These are phyloP conservation scores for Tolypeutes matacus DNA, from an alignment of 2,797 vertebrate genomes.

Conservation along the genomic window DNA sequence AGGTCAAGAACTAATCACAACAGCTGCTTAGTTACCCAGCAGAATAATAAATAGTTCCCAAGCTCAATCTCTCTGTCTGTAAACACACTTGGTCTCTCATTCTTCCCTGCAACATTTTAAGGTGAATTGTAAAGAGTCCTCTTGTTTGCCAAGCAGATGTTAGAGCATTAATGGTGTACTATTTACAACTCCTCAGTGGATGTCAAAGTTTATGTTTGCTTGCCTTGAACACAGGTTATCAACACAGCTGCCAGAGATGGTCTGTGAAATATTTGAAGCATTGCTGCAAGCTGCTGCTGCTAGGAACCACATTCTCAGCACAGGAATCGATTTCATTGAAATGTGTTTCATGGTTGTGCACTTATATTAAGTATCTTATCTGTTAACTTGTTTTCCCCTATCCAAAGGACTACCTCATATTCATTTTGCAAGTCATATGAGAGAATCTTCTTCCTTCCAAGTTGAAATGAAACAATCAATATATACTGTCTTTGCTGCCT, in stretches of 20 bases:
- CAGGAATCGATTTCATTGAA: not conserved
- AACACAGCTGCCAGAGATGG: conserved; percentile 78
- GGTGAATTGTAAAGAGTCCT: not conserved
- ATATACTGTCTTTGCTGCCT: conserved; percentile 27
- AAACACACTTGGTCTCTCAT: not conserved
- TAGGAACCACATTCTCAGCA: not conserved
- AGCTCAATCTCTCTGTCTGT: conserved; percentile 30
- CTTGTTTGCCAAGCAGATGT: conserved; percentile 72
- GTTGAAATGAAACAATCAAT: conserved; percentile 66
- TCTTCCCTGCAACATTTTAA: not conserved
- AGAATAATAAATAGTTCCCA: conserved; percentile 26
- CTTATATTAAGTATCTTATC: conserved; percentile 3
- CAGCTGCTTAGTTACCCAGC: conserved; percentile 65
- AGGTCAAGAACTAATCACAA: conserved; percentile 65
- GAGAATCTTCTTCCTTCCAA: conserved; percentile 45
- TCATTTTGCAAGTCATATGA: conserved; percentile 5
- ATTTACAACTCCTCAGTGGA: conserved; percentile 70
- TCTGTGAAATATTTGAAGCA: conserved; percentile 14
- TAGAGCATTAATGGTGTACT: conserved; percentile 45
- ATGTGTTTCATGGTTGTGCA: fast-evolving
- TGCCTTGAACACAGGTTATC: conserved; percentile 55
- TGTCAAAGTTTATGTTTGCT: conserved; percentile 79
- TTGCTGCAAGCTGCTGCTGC: not conserved
- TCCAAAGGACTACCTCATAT: not conserved
- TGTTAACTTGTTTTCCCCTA: not conserved